A percentile compares a stretch with the other conserved stretches of the same genome.
Conservation (phyloP, 64 coral and sea anemone species). For the Hydrozoanthus tunicans region DNA sequence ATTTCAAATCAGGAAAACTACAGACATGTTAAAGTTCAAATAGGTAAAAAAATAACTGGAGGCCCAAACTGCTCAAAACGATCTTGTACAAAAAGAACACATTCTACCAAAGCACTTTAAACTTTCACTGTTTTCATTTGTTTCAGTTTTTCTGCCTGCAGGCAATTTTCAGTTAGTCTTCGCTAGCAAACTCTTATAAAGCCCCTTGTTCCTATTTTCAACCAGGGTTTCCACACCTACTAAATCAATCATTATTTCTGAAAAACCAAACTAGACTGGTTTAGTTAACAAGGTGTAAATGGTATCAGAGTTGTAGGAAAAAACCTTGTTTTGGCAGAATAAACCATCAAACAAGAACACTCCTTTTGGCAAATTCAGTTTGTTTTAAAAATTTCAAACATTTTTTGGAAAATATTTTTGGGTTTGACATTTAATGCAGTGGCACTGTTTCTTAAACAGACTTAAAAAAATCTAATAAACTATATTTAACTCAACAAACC, state of each 20-base stretch:
- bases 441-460: constrained; percentile 22
- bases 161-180: background rate
- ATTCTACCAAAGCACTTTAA: too few species aligned
- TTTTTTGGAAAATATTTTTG: background rate
- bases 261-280: too few species aligned
- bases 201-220: background rate
- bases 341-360: background rate
- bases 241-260: too few species aligned
- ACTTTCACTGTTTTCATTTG: too few species aligned
- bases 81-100: too few species aligned
- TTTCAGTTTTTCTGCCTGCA: background rate
- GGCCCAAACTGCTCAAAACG: too few species aligned
- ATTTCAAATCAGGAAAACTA: too few species aligned
- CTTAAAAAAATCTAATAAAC: background rate
- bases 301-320: background rate
- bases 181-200: background rate
- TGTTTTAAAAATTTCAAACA: background rate
- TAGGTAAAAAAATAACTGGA: too few species aligned
- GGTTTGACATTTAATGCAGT: constrained; percentile 20
- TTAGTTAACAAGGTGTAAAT: background rate
- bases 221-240: background rate
- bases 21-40: too few species aligned
- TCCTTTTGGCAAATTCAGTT: background rate
- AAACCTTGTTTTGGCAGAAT: background rate
- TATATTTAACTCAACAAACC: background rate